Evolutionary conservation across 2,888 invertebrate genomes (phyloP).

Genomic region (Macaria liturata): DNA sequence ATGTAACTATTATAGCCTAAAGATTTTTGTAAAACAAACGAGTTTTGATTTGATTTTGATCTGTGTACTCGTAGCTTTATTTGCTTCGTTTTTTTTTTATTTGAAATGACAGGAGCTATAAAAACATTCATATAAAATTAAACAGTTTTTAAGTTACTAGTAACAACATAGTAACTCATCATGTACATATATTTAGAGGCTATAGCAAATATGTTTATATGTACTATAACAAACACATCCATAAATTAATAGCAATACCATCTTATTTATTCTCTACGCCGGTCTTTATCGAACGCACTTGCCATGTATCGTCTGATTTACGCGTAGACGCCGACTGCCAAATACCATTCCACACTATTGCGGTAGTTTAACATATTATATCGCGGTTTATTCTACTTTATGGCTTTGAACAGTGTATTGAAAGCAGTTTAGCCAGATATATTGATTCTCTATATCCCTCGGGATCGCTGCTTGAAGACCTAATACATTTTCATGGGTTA

Average conservation of each 20-base stretch:
- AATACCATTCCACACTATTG: constrained; percentile 40
- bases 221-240: too few relatives aligned
- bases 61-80: too few relatives aligned
- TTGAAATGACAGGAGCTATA: too few relatives aligned
- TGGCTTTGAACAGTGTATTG: constrained; percentile 27
- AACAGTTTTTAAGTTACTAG: too few relatives aligned
- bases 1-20: too few relatives aligned
- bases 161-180: too few relatives aligned
- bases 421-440: constrained; percentile 25
- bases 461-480: constrained; percentile 17
- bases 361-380: constrained; percentile 23
- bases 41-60: too few relatives aligned
- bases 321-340: constrained; percentile 43
- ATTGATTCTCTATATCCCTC: constrained; percentile 20
- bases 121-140: too few relatives aligned
- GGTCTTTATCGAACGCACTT: constrained; percentile 40
- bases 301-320: constrained; percentile 45
- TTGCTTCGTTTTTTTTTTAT: too few relatives aligned
- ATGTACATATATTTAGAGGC: too few relatives aligned
- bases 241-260: background rate
- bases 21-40: too few relatives aligned
- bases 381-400: constrained; percentile 26
- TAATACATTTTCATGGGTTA: constrained; percentile 23
- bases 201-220: too few relatives aligned
- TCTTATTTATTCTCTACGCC: background rate